phyloP scores from a whole-genome alignment of 30 jellyfish, hydroid and myxozoan genomes.

The Aurelia sp. region DNA sequence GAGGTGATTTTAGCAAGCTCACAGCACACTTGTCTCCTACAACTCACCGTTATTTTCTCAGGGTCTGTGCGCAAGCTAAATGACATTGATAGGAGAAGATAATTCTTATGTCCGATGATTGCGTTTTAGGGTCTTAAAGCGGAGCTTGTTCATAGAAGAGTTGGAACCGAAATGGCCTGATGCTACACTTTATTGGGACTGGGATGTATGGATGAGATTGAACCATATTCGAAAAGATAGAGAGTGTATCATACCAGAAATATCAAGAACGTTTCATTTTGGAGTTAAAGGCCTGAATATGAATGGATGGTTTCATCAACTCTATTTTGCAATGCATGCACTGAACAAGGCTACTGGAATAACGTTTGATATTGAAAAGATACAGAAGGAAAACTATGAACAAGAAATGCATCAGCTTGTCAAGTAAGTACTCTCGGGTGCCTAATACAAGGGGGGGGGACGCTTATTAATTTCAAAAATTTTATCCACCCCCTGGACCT shows the following conservation, averaged over 20 bases:
- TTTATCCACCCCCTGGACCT: too few species aligned
- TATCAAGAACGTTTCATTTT: conserved; percentile 95
- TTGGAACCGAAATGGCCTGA: conserved; percentile 88
- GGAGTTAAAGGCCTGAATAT: conserved; percentile 96
- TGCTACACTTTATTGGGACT: conserved; percentile 84
- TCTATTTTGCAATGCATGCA: conserved; percentile 81
- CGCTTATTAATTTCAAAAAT: too few species aligned
- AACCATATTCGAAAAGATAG: conserved; percentile 90
- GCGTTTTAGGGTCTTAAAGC: conserved; percentile 26
- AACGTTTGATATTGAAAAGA: conserved; percentile 67
- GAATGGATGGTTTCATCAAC: conserved; percentile 73
- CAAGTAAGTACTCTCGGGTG: conserved; percentile 69
- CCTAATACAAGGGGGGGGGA: too few species aligned
- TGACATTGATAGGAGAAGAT: too few species aligned
- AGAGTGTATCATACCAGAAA: conserved; percentile 97
- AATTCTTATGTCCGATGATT: too few species aligned
- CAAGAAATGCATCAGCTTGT: conserved; percentile 57
- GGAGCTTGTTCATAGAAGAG: conserved; percentile 77
- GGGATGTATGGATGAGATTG: conserved; percentile 99
- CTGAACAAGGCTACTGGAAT: conserved; percentile 78
- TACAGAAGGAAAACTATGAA: conserved; percentile 81
- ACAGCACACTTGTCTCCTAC: too few species aligned
- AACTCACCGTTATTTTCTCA: too few species aligned
- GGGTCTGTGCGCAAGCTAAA: too few species aligned
- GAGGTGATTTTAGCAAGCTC: too few species aligned